Evolutionary conservation across 2,888 invertebrate genomes (phyloP).

Genomic region (Steinernema hermaphroditum): DNA sequence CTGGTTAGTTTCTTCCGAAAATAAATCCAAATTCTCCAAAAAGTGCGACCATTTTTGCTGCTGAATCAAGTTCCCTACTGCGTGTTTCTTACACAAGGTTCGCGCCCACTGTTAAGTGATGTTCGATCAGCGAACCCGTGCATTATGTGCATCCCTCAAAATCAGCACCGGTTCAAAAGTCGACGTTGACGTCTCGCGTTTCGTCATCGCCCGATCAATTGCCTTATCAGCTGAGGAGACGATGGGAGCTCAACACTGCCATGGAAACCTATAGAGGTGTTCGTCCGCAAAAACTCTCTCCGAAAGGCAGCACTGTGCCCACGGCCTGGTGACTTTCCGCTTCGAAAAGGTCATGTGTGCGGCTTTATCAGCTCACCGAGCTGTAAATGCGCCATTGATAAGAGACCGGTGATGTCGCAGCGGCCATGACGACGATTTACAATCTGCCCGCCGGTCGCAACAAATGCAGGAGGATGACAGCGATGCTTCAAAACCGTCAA

Average conservation of each 20-base stretch:
- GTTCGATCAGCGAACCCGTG: not conserved
- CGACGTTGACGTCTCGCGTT: not conserved
- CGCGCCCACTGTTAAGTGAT: not conserved
- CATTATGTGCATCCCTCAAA: not conserved
- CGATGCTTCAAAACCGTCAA: not conserved
- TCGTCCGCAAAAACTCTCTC: too few relatives aligned
- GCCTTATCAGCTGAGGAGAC: not conserved
- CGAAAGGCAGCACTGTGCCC: too few relatives aligned
- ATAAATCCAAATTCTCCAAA: too few relatives aligned
- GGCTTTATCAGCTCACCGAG: not conserved
- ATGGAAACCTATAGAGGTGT: too few relatives aligned
- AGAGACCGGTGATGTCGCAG: not conserved
- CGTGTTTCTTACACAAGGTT: not conserved
- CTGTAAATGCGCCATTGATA: not conserved
- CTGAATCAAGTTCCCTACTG: not conserved
- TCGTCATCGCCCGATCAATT: not conserved
- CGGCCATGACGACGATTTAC: not conserved
- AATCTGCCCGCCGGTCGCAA: not conserved
- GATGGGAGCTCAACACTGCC: too few relatives aligned
- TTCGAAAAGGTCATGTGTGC: not conserved
- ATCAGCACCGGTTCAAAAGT: constrained; percentile 1
- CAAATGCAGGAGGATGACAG: not conserved
- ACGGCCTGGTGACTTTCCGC: too few relatives aligned
- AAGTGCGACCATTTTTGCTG: not conserved
- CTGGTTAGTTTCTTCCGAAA: too few relatives aligned